A percentile compares a stretch with the other conserved stretches of the same genome.
phyloP scores from a whole-genome alignment of 2,113 vertebrate genomes.

The Syrmaticus mikado region DNA sequence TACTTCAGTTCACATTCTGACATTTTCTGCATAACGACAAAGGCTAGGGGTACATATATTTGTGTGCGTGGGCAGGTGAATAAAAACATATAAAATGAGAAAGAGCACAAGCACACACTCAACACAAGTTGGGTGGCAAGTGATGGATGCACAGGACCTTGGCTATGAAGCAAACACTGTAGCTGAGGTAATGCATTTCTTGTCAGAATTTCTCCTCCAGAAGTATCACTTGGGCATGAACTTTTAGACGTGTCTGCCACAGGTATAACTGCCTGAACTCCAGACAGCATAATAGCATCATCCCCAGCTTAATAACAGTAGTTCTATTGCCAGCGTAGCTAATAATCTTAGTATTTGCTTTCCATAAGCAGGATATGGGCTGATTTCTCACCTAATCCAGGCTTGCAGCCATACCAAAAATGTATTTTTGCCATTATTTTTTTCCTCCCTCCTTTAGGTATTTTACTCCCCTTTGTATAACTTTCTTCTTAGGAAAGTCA shows the following conservation, averaged over 20 bases:
- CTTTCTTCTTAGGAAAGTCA: background rate
- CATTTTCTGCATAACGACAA: conserved; percentile 11
- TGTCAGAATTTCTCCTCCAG: background rate
- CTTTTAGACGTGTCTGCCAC: background rate
- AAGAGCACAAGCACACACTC: background rate
- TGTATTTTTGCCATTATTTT: background rate
- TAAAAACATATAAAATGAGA: conserved; percentile 20
- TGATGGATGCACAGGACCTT: conserved; percentile 7
- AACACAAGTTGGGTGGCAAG: background rate
- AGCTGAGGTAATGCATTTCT: background rate
- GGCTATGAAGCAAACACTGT: background rate
- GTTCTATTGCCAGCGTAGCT: background rate
- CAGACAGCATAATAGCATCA: background rate
- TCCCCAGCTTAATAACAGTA: background rate
- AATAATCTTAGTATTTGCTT: conserved; percentile 11
- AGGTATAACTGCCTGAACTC: background rate
- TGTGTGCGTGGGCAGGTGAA: conserved; percentile 1
- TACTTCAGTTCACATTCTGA: conserved; percentile 26
- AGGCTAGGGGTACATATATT: background rate
- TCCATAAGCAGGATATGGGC: background rate
- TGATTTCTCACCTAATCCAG: conserved; percentile 3
- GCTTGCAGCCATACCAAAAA: background rate
- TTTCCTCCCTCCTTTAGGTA: background rate
- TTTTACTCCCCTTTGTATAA: background rate
- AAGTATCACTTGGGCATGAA: background rate